Percentiles rank a stretch among this genome's conserved stretches.
phyloP scores from a whole-genome alignment of 2,797 vertebrate species.

The Onychomys leucogaster region DNA sequence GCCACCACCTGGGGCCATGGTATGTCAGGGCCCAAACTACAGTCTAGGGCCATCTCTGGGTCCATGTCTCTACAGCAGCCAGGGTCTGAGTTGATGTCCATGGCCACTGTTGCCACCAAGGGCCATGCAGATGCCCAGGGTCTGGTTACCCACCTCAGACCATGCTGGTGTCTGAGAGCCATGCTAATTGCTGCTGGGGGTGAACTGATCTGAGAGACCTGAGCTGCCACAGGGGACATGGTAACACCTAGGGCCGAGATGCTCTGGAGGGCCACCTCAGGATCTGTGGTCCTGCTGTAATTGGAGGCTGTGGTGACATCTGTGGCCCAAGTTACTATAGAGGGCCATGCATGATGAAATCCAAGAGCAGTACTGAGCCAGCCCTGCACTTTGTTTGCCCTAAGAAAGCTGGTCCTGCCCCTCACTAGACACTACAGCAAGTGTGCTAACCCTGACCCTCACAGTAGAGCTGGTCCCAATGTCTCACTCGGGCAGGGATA shows the following conservation, averaged over 20 bases:
- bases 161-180: not conserved
- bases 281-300: not conserved
- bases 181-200: not conserved
- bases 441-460: not conserved
- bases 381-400: not conserved
- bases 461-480: not conserved
- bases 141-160: not conserved
- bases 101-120: not conserved
- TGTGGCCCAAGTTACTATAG: not conserved
- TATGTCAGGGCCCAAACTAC: no score
- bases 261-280: not conserved
- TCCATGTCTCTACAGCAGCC: not conserved
- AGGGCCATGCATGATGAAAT: not conserved
- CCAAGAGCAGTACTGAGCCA: not conserved
- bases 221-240: not conserved
- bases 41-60: no score
- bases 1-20: no score
- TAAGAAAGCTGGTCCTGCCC: not conserved
- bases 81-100: not conserved
- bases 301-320: not conserved
- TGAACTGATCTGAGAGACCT: not conserved
- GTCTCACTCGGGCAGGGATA: not conserved
- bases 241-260: no score
- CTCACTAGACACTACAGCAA: no score
- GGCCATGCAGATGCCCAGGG: not conserved